Base-by-base conservation (phyloP, 2,797 vertebrate genomes). In the Decapterus maruadsi region DNA sequence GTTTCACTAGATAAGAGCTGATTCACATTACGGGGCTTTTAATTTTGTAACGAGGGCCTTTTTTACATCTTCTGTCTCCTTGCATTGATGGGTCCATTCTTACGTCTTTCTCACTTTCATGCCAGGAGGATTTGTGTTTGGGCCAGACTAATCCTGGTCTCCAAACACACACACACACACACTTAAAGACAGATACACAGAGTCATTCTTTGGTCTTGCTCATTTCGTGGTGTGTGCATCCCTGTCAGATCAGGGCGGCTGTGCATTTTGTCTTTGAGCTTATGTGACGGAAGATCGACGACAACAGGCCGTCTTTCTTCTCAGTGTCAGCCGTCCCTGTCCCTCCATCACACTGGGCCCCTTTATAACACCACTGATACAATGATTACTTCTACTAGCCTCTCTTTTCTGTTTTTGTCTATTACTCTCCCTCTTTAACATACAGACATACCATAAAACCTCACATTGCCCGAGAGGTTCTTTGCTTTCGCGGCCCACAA, bases 301-400 rank as follows among this genome's bases (percentile, higher is more conserved):
- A 91, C 90, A 93, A 93, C 78, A 88, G 90, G 75, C 63, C 54
- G 86, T 85, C 89, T 93, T 91, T 94, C 91, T 93, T 90, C 87
- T 92, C 89, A 78, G 92, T 94, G 90, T 93, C 93, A 94, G 90
- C 80, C 90, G 83, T 85, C 89, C 70, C 92, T 79, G 80, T 94
- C 93, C 81, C 92, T 73, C 78, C 65, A 51, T 85, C 84, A 94
- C 91, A 94, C 92, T 89, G 84, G 87, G 42, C 61, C 77, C 82
- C 82, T 92, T 91, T 83, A 90, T 91, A 70, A 50, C 82, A 65
- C 59, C 74, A 82, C 75, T 76, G 86, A 91, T 91, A 92, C 91
- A 93, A 93, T 92, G 87, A 92, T 87, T 72, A 78, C 83, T 87
- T 77, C 75, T 91, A 36, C 83, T 86, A 12, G 63, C 62, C 20